phyloP scores from a whole-genome alignment of 2,113 vertebrate species.

The Chunga burmeisteri region DNA sequence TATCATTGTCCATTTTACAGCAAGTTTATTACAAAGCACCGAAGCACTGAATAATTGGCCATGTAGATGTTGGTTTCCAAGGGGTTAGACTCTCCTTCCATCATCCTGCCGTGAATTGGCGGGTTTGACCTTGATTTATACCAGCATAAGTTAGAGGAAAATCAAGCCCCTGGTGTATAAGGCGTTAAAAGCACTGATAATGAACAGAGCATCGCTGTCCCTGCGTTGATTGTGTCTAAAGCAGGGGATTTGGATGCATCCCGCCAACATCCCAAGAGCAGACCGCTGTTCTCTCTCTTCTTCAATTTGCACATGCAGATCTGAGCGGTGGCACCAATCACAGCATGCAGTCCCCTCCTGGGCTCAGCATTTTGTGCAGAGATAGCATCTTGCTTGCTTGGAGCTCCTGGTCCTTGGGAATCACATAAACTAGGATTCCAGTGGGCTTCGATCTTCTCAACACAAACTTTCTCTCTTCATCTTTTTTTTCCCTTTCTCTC shows the following conservation, averaged over 20 bases:
- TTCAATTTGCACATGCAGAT: background rate
- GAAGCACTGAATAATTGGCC: background rate
- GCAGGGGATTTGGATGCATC: background rate
- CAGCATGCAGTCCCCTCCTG: background rate
- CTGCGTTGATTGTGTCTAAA: no score
- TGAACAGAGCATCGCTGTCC: rapidly evolving
- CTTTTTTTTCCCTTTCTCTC: background rate
- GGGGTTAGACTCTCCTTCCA: background rate
- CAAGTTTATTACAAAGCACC: rapidly evolving
- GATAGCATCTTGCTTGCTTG: background rate
- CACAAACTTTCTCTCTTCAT: background rate
- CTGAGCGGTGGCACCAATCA: background rate
- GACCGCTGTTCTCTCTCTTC: background rate
- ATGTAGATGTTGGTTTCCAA: background rate
- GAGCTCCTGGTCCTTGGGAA: background rate
- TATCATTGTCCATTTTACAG: background rate
- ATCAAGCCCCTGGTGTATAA: background rate
- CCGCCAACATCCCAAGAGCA: background rate
- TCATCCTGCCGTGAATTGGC: rapidly evolving
- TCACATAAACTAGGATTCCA: background rate
- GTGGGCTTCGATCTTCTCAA: rapidly evolving
- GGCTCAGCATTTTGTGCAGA: background rate
- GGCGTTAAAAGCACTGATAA: background rate
- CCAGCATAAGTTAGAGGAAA: background rate
- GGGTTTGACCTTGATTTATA: background rate